Base-by-base conservation (phyloP, 1,140 invertebrate species). In the Eubasilissa regina region DNA sequence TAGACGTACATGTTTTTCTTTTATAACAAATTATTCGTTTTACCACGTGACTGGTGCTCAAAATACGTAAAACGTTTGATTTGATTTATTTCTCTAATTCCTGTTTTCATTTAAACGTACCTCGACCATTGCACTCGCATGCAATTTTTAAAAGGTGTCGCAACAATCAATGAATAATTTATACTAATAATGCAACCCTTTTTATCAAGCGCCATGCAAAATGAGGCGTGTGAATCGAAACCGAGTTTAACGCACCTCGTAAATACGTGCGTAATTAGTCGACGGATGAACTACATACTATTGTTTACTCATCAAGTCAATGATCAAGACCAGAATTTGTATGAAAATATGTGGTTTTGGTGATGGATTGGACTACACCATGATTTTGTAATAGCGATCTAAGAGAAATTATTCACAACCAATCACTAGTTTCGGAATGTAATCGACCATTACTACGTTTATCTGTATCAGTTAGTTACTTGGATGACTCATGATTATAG, bases 361-460 rank as follows among this genome's bases (percentile, higher is more conserved):
- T 3, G 17, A 11, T 1, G 3, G 21, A 19, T 19, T 58, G 17
- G 55, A 58, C 17, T 10, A 6, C 4, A 15, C 11, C 17, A 21
- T 19, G 55, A 17, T 43, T 21, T 21, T 64, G 60, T 64, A 35
- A 17, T 64, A 25, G 60, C 1, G 3, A n/a, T n/a, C 12, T 43
- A 64, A 64, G 60, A 64, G 60, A 64, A 64, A 64, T 25, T 43
- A 64, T 64, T 64, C 60, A 64, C 60, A 64, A 35, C 60, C 60
- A 64, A 64, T 64, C n/a, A 21, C 55, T 21, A 11, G n/a, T 1
- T 21, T 58, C 17, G 12, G 55, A 58, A 58, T 58, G 55, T 58
- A 58, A 58, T 10, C 55, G 55, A 21, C 55, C 9, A 15, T 58
- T 58, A 58, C 55, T 9, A 35, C 15, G n/a, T 15, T 58, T 58